Evolutionary conservation across 2,113 vertebrate genomes (phyloP), one percentile per base, ranked within the genome.

Genomic region (Anoura caudifer): DNA sequence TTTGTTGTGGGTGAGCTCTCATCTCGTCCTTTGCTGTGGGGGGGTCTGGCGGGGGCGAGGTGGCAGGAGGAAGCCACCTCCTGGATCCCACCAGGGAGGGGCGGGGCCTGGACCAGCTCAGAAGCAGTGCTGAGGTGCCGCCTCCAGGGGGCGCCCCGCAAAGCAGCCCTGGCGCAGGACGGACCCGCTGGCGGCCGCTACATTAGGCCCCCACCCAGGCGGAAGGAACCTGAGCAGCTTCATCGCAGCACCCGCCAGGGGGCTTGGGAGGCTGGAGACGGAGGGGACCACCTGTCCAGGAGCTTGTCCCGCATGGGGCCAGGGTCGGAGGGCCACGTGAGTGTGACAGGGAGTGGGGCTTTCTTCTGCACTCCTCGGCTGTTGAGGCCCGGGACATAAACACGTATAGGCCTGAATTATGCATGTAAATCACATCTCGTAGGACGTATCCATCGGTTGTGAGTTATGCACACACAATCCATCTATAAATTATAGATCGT

Each of bases 301-400:
- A 20, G 17, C 8, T 10, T 41, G 1, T 17, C 41, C 41, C 4
- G 19, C 33, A 0, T 1, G 16, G 28, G 19, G 3, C 15, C 10
- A 22, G 65, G 31, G 7, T 4, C 1, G 0, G 33, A 0, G 1
- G 0, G 0, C 1, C 1, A 0, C 7, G 1, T 2, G 36, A 10
- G 5, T 2, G 4, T 4, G 24, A n/a, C 6, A 15, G 1, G 24
- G 4, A 36, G 4, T 1, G 8, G 7, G 4, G 54, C 17, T 83
- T 59, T 45, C 47, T 41, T 16, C 28, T 3, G 4, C 10, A 3
- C 19, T 7, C 36, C 43, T 19, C 20, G 67, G 31, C 17, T 72
- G 28, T 1, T 17, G 84, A 75, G 75, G 54, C 80, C 88, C 36
- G 67, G 54, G 17, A 19, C 80, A 28, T 11, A 76, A 38, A 38